phyloP scores from a whole-genome alignment of 2,113 vertebrate genomes.

The Phycodurus eques region DNA sequence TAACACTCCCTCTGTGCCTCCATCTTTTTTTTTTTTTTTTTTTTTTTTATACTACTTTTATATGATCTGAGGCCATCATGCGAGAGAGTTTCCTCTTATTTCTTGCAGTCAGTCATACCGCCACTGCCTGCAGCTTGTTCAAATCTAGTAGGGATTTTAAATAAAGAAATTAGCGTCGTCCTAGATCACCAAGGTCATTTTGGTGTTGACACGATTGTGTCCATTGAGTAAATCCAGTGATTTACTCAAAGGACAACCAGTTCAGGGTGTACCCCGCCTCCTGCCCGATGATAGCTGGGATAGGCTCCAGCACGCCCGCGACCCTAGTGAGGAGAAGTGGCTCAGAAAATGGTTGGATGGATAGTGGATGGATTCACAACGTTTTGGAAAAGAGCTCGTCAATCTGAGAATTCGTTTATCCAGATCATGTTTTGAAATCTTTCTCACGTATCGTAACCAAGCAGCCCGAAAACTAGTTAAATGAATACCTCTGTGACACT shows the following conservation, averaged over 20 bases:
- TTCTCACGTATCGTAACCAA: neutral
- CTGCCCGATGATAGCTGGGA: too few relatives aligned
- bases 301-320: too few relatives aligned
- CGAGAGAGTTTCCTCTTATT: conserved; percentile 43
- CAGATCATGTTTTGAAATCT: neutral
- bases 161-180: conserved; percentile 59
- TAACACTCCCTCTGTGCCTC: conserved; percentile 46
- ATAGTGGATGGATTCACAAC: neutral
- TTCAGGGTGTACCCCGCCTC: too few relatives aligned
- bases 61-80: conserved; percentile 56
- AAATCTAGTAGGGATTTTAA: conserved; percentile 42
- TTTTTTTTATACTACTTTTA: conserved; percentile 28
- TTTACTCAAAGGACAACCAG: neutral
- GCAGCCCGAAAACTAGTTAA: neutral
- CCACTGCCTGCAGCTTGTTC: conserved; percentile 49
- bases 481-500: neutral
- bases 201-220: conserved; percentile 23
- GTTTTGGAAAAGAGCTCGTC: neutral
- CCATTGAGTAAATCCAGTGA: neutral
- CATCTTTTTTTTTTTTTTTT: conserved; percentile 2
- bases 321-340: too few relatives aligned
- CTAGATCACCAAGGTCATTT: conserved; percentile 64
- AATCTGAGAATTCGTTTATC: neutral
- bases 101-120: conserved; percentile 46
- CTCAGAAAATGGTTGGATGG: too few relatives aligned